phyloP scores from a whole-genome alignment of 1,140 invertebrate genomes.

The Centruroides sculpturatus region DNA sequence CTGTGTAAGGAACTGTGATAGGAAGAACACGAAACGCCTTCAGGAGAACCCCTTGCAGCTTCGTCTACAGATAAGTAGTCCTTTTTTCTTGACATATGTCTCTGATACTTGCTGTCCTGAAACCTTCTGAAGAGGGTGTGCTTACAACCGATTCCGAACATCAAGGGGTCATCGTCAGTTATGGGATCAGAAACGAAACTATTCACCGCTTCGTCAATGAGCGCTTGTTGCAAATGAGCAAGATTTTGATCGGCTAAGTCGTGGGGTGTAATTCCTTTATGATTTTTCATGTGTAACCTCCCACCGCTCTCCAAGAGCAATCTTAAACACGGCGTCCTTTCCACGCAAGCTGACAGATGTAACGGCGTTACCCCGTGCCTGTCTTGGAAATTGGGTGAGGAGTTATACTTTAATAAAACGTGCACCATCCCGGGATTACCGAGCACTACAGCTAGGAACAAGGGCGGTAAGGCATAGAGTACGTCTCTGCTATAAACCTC shows the following conservation, averaged over 20 bases:
- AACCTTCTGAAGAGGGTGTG: background rate
- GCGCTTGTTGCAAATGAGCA: background rate
- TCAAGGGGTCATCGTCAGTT: background rate
- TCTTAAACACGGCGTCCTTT: slow-evolving; percentile 35
- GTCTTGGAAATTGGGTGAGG: slow-evolving; percentile 34
- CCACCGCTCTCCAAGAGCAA: slow-evolving; percentile 36
- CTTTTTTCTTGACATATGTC: background rate
- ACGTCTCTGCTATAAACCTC: slow-evolving; percentile 34
- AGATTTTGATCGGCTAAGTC: background rate
- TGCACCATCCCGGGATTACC: slow-evolving; percentile 35
- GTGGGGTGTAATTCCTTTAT: background rate
- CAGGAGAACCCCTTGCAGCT: background rate
- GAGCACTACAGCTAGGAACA: slow-evolving; percentile 38
- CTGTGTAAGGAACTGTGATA: background rate
- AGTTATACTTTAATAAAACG: slow-evolving; percentile 40
- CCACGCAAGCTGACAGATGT: slow-evolving; percentile 37
- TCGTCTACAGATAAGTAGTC: slow-evolving; percentile 1
- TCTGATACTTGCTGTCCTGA: background rate
- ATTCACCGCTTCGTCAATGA: background rate
- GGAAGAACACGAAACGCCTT: slow-evolving; percentile 1
- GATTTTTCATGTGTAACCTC: background rate
- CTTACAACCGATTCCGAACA: background rate
- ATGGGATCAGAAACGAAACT: background rate
- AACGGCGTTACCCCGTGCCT: slow-evolving; percentile 38
- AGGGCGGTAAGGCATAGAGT: slow-evolving; percentile 37